Conservation (phyloP, 2,113 vertebrate species). For the Corydoras sp. region DNA sequence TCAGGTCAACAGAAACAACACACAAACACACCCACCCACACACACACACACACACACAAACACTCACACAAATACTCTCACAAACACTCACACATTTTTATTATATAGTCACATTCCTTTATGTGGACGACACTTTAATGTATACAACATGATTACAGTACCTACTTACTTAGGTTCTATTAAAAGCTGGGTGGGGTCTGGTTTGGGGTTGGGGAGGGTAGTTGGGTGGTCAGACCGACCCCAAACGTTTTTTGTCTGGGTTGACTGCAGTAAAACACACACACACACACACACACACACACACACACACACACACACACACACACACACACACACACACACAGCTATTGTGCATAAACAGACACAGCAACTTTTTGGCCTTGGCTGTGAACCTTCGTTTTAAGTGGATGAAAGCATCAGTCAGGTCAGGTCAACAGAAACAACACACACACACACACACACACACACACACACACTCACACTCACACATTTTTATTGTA, state of each 20-base stretch:
- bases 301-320: constrained; percentile 9
- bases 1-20: constrained; percentile 22
- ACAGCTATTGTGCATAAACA: constrained; percentile 13
- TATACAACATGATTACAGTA: no score
- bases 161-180: constrained; percentile 39
- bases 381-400: constrained; percentile 53
- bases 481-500: background rate
- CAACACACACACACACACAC: constrained; percentile 42
- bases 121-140: no score
- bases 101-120: no score
- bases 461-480: background rate
- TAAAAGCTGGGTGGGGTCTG: constrained; percentile 55
- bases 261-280: constrained; percentile 58
- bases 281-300: constrained; percentile 39
- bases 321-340: background rate
- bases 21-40: constrained; percentile 56
- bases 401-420: constrained; percentile 34
- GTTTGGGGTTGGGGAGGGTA: constrained; percentile 22
- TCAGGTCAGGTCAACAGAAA: constrained; percentile 18
- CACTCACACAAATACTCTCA: background rate
- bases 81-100: background rate
- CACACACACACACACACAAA: constrained; percentile 39
- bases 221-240: constrained; percentile 20
- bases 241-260: constrained; percentile 40
- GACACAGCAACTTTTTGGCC: background rate